Percentiles rank a stretch among this genome's conserved stretches.
These are phyloP conservation scores for Pteria penguin DNA, from an alignment of 2,888 invertebrate genomes.

Conservation along the genomic window DNA sequence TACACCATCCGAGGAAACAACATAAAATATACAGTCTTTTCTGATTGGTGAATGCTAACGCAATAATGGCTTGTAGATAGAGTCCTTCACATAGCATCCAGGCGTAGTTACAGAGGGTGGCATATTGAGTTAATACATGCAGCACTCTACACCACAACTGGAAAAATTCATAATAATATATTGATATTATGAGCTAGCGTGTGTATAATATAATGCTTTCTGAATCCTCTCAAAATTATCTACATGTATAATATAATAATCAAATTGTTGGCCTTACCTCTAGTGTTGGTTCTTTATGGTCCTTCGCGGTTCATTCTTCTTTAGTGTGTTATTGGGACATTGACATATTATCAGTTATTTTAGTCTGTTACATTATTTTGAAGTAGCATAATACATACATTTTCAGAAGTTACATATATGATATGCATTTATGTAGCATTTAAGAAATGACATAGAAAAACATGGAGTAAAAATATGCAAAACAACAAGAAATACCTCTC, in stretches of 20 bases:
- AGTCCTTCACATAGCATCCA: constrained; percentile 89
- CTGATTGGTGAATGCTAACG: constrained; percentile 94
- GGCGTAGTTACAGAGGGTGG: constrained; percentile 93
- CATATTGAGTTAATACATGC: constrained; percentile 91
- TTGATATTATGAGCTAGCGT: background rate
- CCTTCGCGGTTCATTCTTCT: too few relatives aligned
- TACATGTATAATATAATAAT: background rate
- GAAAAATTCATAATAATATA: background rate
- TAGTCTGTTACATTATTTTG: too few relatives aligned
- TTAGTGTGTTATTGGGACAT: too few relatives aligned
- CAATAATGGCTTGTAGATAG: constrained; percentile 91
- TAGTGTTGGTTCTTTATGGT: too few relatives aligned
- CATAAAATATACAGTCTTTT: constrained; percentile 90
- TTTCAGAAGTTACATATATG: too few relatives aligned
- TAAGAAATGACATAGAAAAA: too few relatives aligned
- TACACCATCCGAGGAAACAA: constrained; percentile 90
- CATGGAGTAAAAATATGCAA: too few relatives aligned
- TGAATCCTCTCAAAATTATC: background rate
- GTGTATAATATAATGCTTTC: background rate
- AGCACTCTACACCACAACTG: constrained; percentile 88
- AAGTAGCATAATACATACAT: too few relatives aligned
- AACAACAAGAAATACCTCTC: too few relatives aligned
- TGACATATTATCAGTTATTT: too few relatives aligned
- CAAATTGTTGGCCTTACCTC: too few relatives aligned
- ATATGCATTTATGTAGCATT: too few relatives aligned